These are phyloP conservation scores for Eupithecia abbreviata DNA, from an alignment of 2,888 invertebrate species.

Conservation along the genomic window DNA sequence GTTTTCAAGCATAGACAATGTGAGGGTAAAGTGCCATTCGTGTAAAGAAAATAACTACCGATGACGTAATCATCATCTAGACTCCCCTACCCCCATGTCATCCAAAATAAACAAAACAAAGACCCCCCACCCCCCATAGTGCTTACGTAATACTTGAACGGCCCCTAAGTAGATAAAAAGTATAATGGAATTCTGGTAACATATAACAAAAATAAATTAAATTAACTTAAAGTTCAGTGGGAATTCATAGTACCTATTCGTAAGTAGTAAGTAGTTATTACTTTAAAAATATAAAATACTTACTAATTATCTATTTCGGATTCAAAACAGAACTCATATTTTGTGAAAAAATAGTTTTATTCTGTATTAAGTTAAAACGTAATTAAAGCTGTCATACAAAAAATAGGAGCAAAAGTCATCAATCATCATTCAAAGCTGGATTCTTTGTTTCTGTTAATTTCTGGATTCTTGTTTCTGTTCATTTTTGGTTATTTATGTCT, in stretches of 20 bases:
- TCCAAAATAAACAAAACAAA: no score
- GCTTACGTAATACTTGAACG: no score
- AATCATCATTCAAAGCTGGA: background rate
- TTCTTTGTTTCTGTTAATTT: background rate
- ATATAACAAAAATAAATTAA: conserved; percentile 16
- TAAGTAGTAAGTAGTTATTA: background rate
- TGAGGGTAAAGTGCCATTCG: no score
- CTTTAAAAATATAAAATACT: background rate
- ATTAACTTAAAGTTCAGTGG: background rate
- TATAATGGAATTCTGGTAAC: background rate
- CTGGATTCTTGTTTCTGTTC: no score
- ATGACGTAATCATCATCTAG: no score
- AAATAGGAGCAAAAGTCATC: background rate
- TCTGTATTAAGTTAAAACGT: background rate
- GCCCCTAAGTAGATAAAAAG: no score
- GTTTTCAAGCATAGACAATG: no score
- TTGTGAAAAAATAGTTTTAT: background rate
- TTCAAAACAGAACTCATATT: background rate
- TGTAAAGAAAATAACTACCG: no score
- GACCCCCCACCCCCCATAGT: no score
- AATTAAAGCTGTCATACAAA: background rate
- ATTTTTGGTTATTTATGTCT: background rate
- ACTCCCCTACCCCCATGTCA: no score
- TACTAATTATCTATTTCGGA: background rate
- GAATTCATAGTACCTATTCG: background rate